These are phyloP conservation scores for Lagenorhynchus albirostris DNA, from an alignment of 2,113 vertebrate genomes.

Conservation along the genomic window DNA sequence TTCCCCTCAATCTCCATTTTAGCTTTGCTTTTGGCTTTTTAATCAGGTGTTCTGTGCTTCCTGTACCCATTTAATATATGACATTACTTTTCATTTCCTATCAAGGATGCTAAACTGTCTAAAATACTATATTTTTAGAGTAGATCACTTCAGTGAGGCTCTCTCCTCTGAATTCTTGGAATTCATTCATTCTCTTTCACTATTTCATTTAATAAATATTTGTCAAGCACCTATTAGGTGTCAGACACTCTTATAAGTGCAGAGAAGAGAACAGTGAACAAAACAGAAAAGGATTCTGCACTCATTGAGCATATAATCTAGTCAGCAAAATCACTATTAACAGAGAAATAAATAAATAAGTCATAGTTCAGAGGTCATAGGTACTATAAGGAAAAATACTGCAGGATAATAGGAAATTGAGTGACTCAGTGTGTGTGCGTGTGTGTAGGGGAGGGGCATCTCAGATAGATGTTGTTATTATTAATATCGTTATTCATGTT, in stretches of 20 bases:
- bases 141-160: neutral
- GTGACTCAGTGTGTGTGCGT: neutral
- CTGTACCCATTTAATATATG: neutral
- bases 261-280: neutral
- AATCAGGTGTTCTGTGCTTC: neutral
- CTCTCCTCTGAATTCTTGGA: neutral
- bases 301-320: neutral
- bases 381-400: neutral
- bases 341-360: neutral
- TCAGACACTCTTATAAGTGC: neutral
- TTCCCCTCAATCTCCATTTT: neutral
- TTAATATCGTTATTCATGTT: neutral
- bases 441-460: neutral
- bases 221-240: accelerated
- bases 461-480: neutral
- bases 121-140: neutral
- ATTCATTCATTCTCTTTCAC: neutral
- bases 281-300: neutral
- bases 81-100: neutral
- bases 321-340: neutral
- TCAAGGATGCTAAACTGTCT: neutral
- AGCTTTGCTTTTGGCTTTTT: neutral
- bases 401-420: neutral
- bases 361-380: neutral
- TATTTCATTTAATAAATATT: neutral